Conservation (phyloP, 2,888 invertebrate genomes). For the Ashinkailepas kermadecensis region DNA sequence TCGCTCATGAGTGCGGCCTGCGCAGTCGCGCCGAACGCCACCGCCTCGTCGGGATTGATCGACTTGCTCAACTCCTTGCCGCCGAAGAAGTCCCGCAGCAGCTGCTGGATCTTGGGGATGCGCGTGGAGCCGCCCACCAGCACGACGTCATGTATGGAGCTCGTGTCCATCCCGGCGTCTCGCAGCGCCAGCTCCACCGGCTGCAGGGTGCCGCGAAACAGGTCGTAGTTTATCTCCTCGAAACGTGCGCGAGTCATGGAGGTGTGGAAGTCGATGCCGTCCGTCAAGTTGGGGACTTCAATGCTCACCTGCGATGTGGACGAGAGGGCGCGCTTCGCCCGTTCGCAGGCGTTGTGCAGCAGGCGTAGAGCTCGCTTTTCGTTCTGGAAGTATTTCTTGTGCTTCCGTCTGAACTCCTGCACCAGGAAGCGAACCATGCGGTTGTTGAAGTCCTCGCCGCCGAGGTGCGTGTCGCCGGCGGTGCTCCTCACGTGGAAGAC, state of each 20-base stretch:
- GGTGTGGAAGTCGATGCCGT: constrained; percentile 94
- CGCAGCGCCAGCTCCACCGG: constrained; percentile 57
- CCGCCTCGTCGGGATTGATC: constrained; percentile 66
- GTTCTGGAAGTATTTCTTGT: constrained; percentile 76
- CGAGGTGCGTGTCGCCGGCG: constrained; percentile 90
- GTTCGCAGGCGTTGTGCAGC: constrained; percentile 83
- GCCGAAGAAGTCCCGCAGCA: constrained; percentile 50
- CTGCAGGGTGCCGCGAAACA: constrained; percentile 55
- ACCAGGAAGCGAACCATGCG: constrained; percentile 82
- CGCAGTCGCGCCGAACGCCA: constrained; percentile 59
- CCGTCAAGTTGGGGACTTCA: constrained; percentile 90
- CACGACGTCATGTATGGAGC: constrained; percentile 50
- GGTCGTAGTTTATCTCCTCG: constrained; percentile 56
- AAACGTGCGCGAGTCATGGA: constrained; percentile 92
- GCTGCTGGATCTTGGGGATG: constrained; percentile 59
- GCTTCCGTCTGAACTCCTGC: constrained; percentile 84
- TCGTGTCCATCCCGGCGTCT: constrained; percentile 55
- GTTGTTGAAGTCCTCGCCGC: constrained; percentile 89
- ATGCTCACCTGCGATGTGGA: constrained; percentile 82
- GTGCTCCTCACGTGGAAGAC: constrained; percentile 87
- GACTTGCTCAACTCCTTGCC: constrained; percentile 58
- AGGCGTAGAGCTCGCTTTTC: constrained; percentile 88
- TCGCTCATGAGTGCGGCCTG: constrained; percentile 50
- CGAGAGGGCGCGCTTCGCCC: constrained; percentile 77
- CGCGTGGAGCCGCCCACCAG: constrained; percentile 61